Evolutionary conservation across 2,888 invertebrate genomes (phyloP), one percentile per base, ranked within the genome.

Genomic region (Anarsia innoxiella): DNA sequence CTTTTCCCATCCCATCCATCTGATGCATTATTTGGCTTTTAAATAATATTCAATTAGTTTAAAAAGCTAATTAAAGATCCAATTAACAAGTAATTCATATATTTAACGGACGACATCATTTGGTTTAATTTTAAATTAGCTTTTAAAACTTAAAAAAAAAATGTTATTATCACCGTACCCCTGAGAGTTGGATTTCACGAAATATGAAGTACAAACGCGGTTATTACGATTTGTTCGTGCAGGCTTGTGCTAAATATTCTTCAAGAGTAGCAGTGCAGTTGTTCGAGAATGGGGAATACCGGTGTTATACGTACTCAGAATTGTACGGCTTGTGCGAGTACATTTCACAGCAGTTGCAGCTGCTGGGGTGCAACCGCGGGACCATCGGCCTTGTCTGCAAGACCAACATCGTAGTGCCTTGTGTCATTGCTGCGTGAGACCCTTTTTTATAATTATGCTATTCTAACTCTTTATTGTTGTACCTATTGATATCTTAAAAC

Each of bases 381-480:
- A 55, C 74, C 31, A 71, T 88, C 49, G 87, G 86, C 26, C 54
- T 88, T 30, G 57, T 82, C 32, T 80, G 87, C 37, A 69, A 75
- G 29, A 85, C 86, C 49, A 87, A 87, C 56, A 58, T 79, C 29
- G 70, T 85, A 32, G 72, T 87, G 49, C 88, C 88, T 25, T 78
- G 86, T 45, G 59, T 87, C 40, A 74, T 88, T 47, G 76, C 88
- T 19, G 86, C 88, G 89, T 88, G 74, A 77, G 83, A 76, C 44
- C 35, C 23, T 27, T 39, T 27, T 31, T 15, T 16, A 12, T 11
- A 25, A 3, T 5, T 19, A 19, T 8, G 8, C 19, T 5, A 3
- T 5, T 19, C 19, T 19, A 8, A 19, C 4, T 3, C 19, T 19
- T 8, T 8, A 5, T 5, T 38, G 3, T 19, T n/a, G 14, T 31